A percentile compares a stretch with the other conserved stretches of the same genome.
These are phyloP conservation scores for Thermophis baileyi DNA, from an alignment of 2,113 vertebrate species.

Conservation along the genomic window DNA sequence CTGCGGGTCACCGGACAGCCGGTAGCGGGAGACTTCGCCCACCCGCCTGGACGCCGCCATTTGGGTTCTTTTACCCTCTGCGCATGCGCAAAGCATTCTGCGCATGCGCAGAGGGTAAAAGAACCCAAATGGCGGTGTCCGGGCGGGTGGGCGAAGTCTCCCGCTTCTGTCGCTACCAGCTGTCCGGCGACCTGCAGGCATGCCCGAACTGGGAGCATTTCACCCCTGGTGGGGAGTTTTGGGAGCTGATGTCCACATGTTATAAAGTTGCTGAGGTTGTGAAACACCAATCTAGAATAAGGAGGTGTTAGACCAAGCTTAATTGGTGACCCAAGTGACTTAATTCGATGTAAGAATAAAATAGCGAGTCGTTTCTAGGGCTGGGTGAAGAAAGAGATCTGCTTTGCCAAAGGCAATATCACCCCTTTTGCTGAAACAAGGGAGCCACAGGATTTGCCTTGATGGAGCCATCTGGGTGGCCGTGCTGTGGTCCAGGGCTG, in stretches of 20 bases:
- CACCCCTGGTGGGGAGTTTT: background rate
- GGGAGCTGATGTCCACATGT: background rate
- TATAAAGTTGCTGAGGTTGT: background rate
- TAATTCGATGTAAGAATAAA: background rate
- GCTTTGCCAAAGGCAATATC: background rate
- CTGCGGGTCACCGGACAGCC: too few species aligned
- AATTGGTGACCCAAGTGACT: background rate
- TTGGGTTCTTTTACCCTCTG: too few species aligned
- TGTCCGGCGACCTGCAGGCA: too few species aligned
- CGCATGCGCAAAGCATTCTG: too few species aligned
- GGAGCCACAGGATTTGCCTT: background rate
- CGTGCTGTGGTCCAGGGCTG: background rate
- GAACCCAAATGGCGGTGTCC: too few species aligned
- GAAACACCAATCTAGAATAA: background rate
- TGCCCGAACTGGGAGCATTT: too few species aligned
- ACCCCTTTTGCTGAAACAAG: background rate
- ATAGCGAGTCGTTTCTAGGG: background rate
- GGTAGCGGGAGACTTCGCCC: too few species aligned
- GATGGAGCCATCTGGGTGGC: background rate
- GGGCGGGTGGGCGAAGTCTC: too few species aligned
- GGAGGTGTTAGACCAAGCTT: background rate
- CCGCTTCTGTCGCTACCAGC: too few species aligned
- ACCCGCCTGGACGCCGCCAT: too few species aligned
- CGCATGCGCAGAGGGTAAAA: too few species aligned
- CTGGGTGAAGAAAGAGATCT: background rate